phyloP scores from a whole-genome alignment of 92 coral and sea anemone species.

The Umimayanthus kanabou region DNA sequence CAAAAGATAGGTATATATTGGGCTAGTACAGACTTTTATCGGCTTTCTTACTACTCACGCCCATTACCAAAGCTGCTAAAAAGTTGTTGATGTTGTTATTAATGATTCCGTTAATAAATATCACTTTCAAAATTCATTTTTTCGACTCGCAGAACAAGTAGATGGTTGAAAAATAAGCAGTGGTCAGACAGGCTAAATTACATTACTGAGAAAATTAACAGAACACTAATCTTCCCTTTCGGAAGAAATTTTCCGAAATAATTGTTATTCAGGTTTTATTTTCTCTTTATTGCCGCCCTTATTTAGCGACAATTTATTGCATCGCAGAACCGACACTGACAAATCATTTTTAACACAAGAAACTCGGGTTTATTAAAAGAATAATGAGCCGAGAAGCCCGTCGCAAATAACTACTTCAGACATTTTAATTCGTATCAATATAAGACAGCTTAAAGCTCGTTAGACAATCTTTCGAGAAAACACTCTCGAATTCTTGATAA shows the following conservation, averaged over 20 bases:
- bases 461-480: conserved; percentile 1
- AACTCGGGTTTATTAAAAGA: conserved; percentile 77
- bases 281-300: conserved; percentile 58
- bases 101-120: conserved; percentile 56
- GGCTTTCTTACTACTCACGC: conserved; percentile 63
- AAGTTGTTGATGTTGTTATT: conserved; percentile 52
- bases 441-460: conserved; percentile 7
- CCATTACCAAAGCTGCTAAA: conserved; percentile 58
- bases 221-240: conserved; percentile 47
- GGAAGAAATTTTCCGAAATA: conserved; percentile 50
- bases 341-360: conserved; percentile 77
- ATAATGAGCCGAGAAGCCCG: conserved; percentile 54
- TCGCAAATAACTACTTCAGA: conserved; percentile 42
- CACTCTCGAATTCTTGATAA: not conserved
- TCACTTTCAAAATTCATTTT: conserved; percentile 23
- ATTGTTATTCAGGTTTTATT: conserved; percentile 31
- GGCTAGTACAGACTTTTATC: conserved; percentile 45
- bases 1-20: conserved; percentile 10
- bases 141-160: conserved; percentile 7
- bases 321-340: conserved; percentile 74
- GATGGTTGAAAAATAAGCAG: conserved; percentile 6
- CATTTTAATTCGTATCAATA: conserved; percentile 35
- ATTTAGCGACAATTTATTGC: conserved; percentile 83
- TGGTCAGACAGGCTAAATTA: conserved; percentile 27
- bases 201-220: conserved; percentile 33